Evolutionary conservation across 2,113 vertebrate genomes (phyloP), one percentile per base, ranked within the genome.

Genomic region (Archilochus colubris): DNA sequence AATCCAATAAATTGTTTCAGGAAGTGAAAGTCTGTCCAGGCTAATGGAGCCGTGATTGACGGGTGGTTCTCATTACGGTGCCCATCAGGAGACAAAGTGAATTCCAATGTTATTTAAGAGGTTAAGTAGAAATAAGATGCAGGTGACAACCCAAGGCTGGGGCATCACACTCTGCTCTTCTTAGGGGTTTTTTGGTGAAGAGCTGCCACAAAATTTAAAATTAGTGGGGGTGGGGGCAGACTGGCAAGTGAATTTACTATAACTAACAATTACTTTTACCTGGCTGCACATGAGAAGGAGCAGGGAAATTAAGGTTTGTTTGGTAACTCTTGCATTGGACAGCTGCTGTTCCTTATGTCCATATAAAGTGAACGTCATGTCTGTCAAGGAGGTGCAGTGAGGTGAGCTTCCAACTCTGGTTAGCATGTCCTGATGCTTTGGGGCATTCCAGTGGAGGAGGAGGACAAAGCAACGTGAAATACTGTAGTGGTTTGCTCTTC

Each of bases 1-100:
- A 98, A 98, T 98, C 97, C 97, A 98, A 98, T 98, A 98, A 98
- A 98, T 98, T 97, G 97, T 96, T 97, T 97, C 97, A 98, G 98
- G 98, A 98, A 98, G 98, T 97, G 96, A 96, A 94, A 97, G 98
- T 97, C 97, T 97, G 97, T 97, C 97, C 98, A 96, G 96, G 97
- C 98, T 98, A 97, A 98, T 97, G 98, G 98, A 97, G 97, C 97
- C 12, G 94, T 98, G 98, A 98, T 98, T 98, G 98, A 98, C 98
- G 97, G 97, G 87, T 95, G 62, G 97, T 98, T 98, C 97, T 97
- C 97, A 98, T 98, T 98, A 98, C 80, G 5, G 94, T 38, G 59
- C 97, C 96, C 97, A 96, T 97, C 97, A 90, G 97, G 97, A 96
- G 97, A 97, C 96, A 93, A 88, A 97, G 86, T 95, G 97, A 97